Evolutionary conservation across 64 coral and sea anemone species (phyloP).

Genomic region (Montipora efflorescens): DNA sequence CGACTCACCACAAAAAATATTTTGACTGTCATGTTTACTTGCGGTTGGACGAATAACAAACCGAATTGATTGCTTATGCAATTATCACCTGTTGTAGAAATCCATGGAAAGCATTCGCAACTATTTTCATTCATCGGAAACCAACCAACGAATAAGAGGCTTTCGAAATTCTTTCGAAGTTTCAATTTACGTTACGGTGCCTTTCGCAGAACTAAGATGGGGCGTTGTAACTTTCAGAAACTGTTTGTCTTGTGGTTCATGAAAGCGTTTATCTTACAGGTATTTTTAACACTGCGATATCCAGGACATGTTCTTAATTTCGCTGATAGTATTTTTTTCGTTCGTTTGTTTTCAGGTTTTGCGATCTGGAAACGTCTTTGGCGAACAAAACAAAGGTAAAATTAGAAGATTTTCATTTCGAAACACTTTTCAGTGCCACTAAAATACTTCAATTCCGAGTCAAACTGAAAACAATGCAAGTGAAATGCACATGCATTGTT

Average conservation of each 20-base stretch:
- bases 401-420: no score
- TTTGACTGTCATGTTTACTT: neutral
- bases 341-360: constrained; percentile 19
- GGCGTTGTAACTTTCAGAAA: neutral
- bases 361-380: neutral
- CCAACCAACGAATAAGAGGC: neutral
- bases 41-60: neutral
- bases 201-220: neutral
- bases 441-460: no score
- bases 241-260: neutral
- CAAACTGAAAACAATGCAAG: no score
- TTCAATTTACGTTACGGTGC: neutral
- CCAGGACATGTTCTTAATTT: neutral
- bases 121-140: neutral
- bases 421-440: neutral
- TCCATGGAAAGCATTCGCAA: constrained; percentile 5
- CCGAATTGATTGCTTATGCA: neutral
- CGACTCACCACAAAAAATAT: neutral
- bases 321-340: neutral
- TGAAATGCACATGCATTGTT: no score
- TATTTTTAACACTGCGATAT: neutral
- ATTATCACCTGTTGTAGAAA: neutral
- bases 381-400: constrained; percentile 6
- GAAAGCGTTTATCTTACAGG: constrained; percentile 16
- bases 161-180: neutral